phyloP scores from a whole-genome alignment of 2,797 vertebrate genomes.

The Chlorospingus flavigularis region DNA sequence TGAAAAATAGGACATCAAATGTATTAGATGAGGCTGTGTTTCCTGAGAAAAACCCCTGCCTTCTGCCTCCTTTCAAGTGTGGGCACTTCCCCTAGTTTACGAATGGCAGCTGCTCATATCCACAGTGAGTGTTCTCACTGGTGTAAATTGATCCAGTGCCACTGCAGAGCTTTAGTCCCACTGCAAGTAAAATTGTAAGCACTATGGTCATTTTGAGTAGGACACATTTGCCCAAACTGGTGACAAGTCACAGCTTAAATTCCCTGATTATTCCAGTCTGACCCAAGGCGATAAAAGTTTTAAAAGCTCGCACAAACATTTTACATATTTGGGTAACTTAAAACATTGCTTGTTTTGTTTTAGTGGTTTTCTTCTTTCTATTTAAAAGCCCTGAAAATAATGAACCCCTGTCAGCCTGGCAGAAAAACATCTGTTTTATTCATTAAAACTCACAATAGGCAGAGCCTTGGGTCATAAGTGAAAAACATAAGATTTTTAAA shows the following conservation, averaged over 20 bases:
- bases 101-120: background rate
- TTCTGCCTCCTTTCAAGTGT: background rate
- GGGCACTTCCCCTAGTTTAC: background rate
- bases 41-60: background rate
- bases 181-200: background rate
- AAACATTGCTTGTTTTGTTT: background rate
- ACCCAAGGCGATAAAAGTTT: background rate
- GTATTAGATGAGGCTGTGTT: background rate
- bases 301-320: background rate
- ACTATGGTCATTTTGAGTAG: background rate
- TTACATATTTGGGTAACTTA: background rate
- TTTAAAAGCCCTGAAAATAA: background rate
- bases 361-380: background rate
- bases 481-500: background rate
- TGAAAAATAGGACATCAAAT: background rate
- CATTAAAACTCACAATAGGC: background rate
- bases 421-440: background rate
- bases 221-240: background rate
- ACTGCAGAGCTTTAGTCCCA: background rate
- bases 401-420: background rate
- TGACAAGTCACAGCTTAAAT: background rate
- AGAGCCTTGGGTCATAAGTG: background rate
- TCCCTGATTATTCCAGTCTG: background rate
- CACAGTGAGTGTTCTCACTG: background rate
- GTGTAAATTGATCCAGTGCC: background rate